These are phyloP conservation scores for Portevinia maculata DNA, from an alignment of 2,888 invertebrate species.

Conservation along the genomic window DNA sequence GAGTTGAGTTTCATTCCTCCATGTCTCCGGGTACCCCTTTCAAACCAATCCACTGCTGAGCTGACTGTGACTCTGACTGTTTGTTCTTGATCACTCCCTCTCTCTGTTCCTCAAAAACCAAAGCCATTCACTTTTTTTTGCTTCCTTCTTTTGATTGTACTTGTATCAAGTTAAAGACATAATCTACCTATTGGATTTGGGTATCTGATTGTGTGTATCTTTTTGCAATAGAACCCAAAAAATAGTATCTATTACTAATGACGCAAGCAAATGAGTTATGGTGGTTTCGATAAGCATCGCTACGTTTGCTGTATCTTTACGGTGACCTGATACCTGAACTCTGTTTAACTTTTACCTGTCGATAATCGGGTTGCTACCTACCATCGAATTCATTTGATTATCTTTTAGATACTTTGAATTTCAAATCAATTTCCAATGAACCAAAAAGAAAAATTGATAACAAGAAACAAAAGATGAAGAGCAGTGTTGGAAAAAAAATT, in stretches of 20 bases:
- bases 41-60: constrained; percentile 15
- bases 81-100: constrained; percentile 57
- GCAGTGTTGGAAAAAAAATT: constrained; percentile 17
- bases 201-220: constrained; percentile 46
- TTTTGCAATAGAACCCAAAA: constrained; percentile 29
- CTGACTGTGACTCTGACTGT: constrained; percentile 11
- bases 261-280: constrained; percentile 51
- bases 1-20: constrained; percentile 43
- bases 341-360: constrained; percentile 47
- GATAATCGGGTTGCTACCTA: background rate
- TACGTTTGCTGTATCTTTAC: constrained; percentile 1
- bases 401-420: constrained; percentile 46
- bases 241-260: constrained; percentile 60
- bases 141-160: constrained; percentile 36
- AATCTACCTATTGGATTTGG: constrained; percentile 55
- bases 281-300: constrained; percentile 40
- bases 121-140: constrained; percentile 63
- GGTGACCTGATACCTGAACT: constrained; percentile 35
- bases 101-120: constrained; percentile 21
- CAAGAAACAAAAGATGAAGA: constrained; percentile 35
- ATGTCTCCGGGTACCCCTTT: constrained; percentile 19
- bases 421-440: constrained; percentile 20
- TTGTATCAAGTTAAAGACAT: constrained; percentile 9
- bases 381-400: constrained; percentile 4
- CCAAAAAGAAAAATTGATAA: constrained; percentile 54